Base-by-base conservation (phyloP, 1,140 invertebrate genomes). In the Bilobella aurantiaca region DNA sequence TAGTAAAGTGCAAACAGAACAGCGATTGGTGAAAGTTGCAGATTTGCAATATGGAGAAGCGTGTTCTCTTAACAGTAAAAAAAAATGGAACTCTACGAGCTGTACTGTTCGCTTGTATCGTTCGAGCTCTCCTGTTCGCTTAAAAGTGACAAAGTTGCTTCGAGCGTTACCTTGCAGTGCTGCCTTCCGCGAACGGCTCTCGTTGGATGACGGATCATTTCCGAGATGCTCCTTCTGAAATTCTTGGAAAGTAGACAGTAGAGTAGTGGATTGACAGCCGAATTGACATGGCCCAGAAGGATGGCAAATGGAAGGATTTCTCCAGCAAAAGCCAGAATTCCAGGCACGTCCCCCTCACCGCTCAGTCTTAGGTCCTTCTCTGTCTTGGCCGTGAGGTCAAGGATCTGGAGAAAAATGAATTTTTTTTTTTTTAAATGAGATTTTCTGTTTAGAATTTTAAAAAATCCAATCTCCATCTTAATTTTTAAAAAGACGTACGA, bases 161-260 rank as follows among this genome's bases (percentile, higher is more conserved):
- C 53, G 5, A 12, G 5, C 5, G 18, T 32, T 64, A 72, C 71
- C 68, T 72, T 72, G 66, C 66, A 69, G 37, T 69, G 68, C 42
- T 65, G 71, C 21, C 71, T 58, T 42, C 63, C 56, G 28, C 71
- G 53, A 23, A 68, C 63, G 2, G 65, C 66, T 59, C 68, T 66
- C 47, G 67, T 67, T 12, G 71, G 71, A 66, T 72, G 71, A 12
- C 81, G 80, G 0, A 87, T 75, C 21, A 86, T 75, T 69, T 84
- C 81, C 25, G 79, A 77, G 1, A 84, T 79, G 42, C 85, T 87
- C 47, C 84, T 82, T 73, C 91, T 82, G 75, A 95, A 93, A 76
- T 89, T 91, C 42, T 86, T 84, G 28, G 89, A 91, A 83, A 93
- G 89, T 72, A 91, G 84, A 74, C 90, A 91, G 76, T 93, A 93